These are phyloP conservation scores for Vulpes lagopus DNA, from an alignment of 2,113 vertebrate genomes.

Conservation along the genomic window DNA sequence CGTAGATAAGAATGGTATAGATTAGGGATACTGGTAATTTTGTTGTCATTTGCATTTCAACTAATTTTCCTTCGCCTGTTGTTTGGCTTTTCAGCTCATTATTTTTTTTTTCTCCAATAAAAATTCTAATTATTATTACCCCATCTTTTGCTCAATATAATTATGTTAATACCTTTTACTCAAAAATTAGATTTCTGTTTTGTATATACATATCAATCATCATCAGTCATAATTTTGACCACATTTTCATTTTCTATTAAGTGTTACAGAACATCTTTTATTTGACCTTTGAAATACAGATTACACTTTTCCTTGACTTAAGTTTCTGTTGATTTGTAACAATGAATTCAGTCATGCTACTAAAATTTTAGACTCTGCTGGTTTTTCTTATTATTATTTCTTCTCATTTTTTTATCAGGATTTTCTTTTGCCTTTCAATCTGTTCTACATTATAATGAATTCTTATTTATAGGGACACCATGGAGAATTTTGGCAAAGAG, in stretches of 20 bases:
- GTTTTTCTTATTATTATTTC: background rate
- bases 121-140: background rate
- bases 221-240: background rate
- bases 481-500: background rate
- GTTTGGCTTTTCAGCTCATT: background rate
- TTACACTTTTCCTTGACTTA: background rate
- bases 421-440: background rate
- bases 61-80: background rate
- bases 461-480: background rate
- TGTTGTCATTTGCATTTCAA: background rate
- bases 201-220: background rate
- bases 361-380: background rate
- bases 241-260: background rate
- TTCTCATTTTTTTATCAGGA: background rate
- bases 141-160: background rate
- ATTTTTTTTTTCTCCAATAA: background rate
- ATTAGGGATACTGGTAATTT: background rate
- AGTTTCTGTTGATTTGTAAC: slow-evolving; percentile 18
- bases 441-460: background rate
- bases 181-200: background rate
- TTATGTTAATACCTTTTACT: background rate
- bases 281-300: background rate
- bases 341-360: background rate
- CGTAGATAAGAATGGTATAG: background rate
- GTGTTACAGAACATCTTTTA: background rate